Evolutionary conservation across 2,888 invertebrate species (phyloP), one percentile per base, ranked within the genome.

Genomic region (Acleris laterana): DNA sequence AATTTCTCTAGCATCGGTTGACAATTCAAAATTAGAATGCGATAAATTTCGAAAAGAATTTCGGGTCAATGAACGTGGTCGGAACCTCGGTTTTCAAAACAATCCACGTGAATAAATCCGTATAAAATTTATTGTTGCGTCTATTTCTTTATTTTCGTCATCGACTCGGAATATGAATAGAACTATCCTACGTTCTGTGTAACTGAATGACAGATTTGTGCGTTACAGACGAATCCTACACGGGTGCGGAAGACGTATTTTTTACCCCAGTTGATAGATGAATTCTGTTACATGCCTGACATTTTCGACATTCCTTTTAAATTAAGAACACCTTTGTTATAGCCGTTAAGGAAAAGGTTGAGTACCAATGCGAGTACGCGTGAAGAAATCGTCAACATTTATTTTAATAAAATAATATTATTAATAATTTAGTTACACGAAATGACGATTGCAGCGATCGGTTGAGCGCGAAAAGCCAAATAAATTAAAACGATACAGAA

Each of bases 131-230:
- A 79, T 79, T 83, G 81, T 79, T 77, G 80, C 79, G 75, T 87
- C 87, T 90, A 90, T 90, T 90, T 90, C 82, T 79, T 84, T 80
- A 80, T 83, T 89, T 88, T 89, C 86, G 84, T 88, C 86, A 83
- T 84, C 87, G 72, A 74, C 72, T 75, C 69, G 67, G 72, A 79
- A 88, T 89, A 87, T 89, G 89, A 89, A 90, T 90, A 90, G 87
- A 62, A 62, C 20, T 51, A 60, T 78, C 73, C 72, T 77, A 77
- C 73, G 77, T 78, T 75, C 77, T 76, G 71, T 73, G 78, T 76
- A 77, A 80, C 82, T 79, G 82, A 85, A 72, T 88, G 92, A 93
- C 88, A 90, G 90, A 90, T 90, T 91, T 91, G 91, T 90, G 89
- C 83, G 81, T 83, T 83, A 85, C 86, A 85, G 80, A 82, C 83